phyloP scores from a whole-genome alignment of 2,113 vertebrate species.

The Cynocephalus volans region DNA sequence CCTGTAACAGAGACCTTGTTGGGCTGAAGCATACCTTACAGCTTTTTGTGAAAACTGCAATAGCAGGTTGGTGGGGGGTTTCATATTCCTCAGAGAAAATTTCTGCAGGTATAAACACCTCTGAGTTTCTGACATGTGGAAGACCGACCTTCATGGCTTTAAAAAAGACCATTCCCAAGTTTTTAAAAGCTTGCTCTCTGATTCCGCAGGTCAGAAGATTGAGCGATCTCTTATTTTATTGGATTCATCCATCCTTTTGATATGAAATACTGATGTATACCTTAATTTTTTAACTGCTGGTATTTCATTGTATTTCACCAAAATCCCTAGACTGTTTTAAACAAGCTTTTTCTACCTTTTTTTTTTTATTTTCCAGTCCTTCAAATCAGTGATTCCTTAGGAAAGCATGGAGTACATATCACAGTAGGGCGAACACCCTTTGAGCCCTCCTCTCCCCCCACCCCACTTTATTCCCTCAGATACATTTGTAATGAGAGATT shows the following conservation, averaged over 20 bases:
- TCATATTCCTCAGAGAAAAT: conserved; percentile 26
- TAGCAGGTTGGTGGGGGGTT: neutral
- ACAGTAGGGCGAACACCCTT: neutral
- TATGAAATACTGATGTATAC: conserved; percentile 19
- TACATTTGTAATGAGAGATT: neutral
- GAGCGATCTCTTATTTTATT: conserved; percentile 55
- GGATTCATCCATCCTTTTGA: neutral
- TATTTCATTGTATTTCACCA: neutral
- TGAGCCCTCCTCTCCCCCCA: fast-evolving
- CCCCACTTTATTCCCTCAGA: neutral
- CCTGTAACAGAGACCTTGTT: neutral
- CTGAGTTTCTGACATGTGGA: conserved; percentile 53
- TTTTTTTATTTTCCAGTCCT: neutral
- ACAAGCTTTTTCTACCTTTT: neutral
- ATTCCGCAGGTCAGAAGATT: conserved; percentile 7
- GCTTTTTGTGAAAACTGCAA: neutral
- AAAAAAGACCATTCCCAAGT: conserved; percentile 27
- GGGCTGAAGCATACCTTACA: neutral
- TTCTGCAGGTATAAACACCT: conserved; percentile 41
- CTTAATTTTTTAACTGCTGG: neutral
- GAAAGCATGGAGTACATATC: neutral
- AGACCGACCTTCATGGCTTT: conserved; percentile 41
- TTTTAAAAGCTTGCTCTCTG: conserved; percentile 60
- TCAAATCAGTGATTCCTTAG: neutral
- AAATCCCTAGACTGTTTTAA: neutral